A percentile compares a stretch with the other conserved stretches of the same genome.
Evolutionary conservation across 2,113 vertebrate genomes (phyloP).

Genomic region (Oreocharis arfaki): DNA sequence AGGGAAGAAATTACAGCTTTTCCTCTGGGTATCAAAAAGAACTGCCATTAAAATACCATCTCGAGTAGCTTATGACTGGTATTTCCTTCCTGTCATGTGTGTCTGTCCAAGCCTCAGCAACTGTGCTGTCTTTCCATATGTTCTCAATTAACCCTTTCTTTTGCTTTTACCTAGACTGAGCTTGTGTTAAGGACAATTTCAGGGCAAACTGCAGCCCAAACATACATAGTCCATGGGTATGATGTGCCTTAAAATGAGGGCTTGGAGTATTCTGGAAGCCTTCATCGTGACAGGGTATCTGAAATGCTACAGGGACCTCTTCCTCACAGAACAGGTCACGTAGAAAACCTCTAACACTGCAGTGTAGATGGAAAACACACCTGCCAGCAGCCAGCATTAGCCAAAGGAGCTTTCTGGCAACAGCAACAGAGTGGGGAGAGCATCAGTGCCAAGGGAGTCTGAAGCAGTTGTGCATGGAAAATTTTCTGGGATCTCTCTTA

Average conservation of each 20-base stretch:
- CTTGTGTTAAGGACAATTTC: not conserved
- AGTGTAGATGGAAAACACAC: slow-evolving; percentile 16
- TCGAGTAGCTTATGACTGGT: not conserved
- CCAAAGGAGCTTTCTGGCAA: slow-evolving; percentile 26
- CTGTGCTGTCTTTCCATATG: rapidly evolving
- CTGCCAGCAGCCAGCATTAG: not conserved
- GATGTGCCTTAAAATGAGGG: not conserved
- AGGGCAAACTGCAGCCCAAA: not conserved
- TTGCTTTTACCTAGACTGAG: not conserved
- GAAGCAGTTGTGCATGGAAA: slow-evolving; percentile 12
- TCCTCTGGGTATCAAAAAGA: not conserved
- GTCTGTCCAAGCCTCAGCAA: not conserved
- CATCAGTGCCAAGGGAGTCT: not conserved
- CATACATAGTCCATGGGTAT: not conserved
- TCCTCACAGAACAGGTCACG: not conserved
- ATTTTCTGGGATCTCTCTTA: not conserved
- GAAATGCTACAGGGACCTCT: not conserved
- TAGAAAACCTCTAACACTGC: not conserved
- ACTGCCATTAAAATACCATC: not conserved
- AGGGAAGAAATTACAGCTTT: not conserved
- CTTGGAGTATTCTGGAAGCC: not conserved
- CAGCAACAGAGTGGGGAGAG: not conserved
- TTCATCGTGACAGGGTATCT: not conserved
- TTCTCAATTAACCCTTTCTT: not conserved
- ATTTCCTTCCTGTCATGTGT: not conserved